Evolutionary conservation across 2,113 vertebrate genomes (phyloP).

Genomic region (Butorides virescens): DNA sequence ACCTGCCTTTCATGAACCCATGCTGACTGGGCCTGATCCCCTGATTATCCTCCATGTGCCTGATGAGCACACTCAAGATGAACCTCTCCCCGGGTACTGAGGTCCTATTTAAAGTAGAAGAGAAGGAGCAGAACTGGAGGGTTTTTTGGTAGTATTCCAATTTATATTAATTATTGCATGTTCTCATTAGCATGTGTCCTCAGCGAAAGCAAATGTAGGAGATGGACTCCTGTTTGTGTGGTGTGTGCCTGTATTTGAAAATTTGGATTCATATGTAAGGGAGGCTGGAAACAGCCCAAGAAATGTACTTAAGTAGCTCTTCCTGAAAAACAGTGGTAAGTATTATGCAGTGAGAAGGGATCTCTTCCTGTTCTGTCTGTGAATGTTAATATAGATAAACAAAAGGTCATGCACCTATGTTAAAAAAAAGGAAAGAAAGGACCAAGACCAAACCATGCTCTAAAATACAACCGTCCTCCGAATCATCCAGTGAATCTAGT

Average conservation of each 20-base stretch:
- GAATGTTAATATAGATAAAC: not conserved
- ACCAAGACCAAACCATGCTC: not conserved
- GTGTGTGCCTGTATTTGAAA: not conserved
- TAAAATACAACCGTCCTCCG: not conserved
- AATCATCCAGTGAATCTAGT: not conserved
- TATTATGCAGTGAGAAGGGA: not conserved
- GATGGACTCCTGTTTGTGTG: not conserved
- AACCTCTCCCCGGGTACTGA: too few species aligned
- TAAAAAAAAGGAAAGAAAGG: not conserved
- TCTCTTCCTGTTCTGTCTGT: not conserved
- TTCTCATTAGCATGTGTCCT: conserved; percentile 12
- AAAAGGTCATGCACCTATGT: not conserved
- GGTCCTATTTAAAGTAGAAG: not conserved
- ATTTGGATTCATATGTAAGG: not conserved
- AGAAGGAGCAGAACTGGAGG: not conserved
- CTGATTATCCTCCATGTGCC: too few species aligned
- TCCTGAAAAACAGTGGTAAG: not conserved
- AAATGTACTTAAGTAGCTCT: not conserved
- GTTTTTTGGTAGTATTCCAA: not conserved
- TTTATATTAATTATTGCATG: conserved; percentile 32
- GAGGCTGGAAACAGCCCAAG: not conserved
- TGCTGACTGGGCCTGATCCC: too few species aligned
- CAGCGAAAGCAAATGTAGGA: not conserved
- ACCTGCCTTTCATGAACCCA: too few species aligned
- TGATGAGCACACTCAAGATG: too few species aligned